Evolutionary conservation across 1,140 invertebrate species (phyloP).

Genomic region (Bombyx mori): ASM3026992v2 NC_085116.1:15882501-15883000

Average conservation of each 20-base stretch:
- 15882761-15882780: slow-evolving; percentile 48
- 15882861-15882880: slow-evolving; percentile 96
- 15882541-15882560: too few relatives aligned
- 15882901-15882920: slow-evolving; percentile 97
- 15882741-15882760: slow-evolving; percentile 83
- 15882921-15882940: slow-evolving; percentile 98
- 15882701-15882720: slow-evolving; percentile 97
- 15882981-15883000: slow-evolving; percentile 71
- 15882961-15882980: slow-evolving; percentile 95
- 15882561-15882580: too few relatives aligned
- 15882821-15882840: slow-evolving; percentile 98
- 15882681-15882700: slow-evolving; percentile 88
- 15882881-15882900: slow-evolving; percentile 98
- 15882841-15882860: slow-evolving; percentile 98
- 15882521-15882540: too few relatives aligned
- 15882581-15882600: too few relatives aligned
- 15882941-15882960: slow-evolving; percentile 98
- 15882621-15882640: slow-evolving; percentile 71
- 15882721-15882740: slow-evolving; percentile 93
- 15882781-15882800: slow-evolving; percentile 85
- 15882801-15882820: slow-evolving; percentile 95
- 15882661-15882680: slow-evolving; percentile 67
- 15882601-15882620: slow-evolving; percentile 45
- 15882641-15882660: slow-evolving; percentile 62
- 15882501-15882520: too few relatives aligned